A percentile compares a stretch with the other conserved stretches of the same genome.
These are phyloP conservation scores for Pelobates cultripes DNA, from an alignment of 2,797 vertebrate genomes.

Conservation along the genomic window DNA sequence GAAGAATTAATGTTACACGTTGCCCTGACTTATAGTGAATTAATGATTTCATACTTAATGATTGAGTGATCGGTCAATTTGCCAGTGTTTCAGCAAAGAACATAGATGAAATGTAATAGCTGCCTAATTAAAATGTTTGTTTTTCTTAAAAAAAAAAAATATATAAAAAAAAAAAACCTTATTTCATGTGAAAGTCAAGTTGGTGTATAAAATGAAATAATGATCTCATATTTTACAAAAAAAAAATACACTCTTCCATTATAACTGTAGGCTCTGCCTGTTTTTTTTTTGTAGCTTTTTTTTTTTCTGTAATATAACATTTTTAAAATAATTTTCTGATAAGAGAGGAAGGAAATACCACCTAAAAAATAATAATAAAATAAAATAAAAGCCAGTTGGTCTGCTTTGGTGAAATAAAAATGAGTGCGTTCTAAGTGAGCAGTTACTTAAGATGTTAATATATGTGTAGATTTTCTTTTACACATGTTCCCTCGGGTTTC, in stretches of 20 bases:
- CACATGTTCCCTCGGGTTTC: not conserved
- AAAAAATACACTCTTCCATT: too few species aligned
- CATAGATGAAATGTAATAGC: not conserved
- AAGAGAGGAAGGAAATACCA: too few species aligned
- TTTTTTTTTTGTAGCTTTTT: too few species aligned
- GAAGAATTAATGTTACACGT: constrained; percentile 4
- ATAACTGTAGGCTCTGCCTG: too few species aligned
- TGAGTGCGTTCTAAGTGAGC: not conserved
- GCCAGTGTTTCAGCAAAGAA: not conserved
- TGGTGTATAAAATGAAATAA: too few species aligned
- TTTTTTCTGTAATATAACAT: too few species aligned
- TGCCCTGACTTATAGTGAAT: constrained; percentile 1
- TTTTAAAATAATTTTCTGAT: too few species aligned
- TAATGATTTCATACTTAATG: constrained; percentile 17
- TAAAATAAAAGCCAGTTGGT: not conserved
- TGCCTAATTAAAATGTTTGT: not conserved
- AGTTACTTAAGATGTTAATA: not conserved
- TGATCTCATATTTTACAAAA: too few species aligned
- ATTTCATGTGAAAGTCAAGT: too few species aligned
- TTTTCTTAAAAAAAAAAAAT: not conserved
- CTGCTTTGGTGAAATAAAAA: not conserved
- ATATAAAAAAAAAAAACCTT: too few species aligned
- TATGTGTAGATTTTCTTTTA: not conserved
- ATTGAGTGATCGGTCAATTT: constrained; percentile 9
- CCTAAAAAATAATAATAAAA: too few species aligned